A percentile compares a stretch with the other conserved stretches of the same genome.
These are phyloP conservation scores for Cerastis leucographa DNA, from an alignment of 2,888 invertebrate genomes.

Conservation along the genomic window DNA sequence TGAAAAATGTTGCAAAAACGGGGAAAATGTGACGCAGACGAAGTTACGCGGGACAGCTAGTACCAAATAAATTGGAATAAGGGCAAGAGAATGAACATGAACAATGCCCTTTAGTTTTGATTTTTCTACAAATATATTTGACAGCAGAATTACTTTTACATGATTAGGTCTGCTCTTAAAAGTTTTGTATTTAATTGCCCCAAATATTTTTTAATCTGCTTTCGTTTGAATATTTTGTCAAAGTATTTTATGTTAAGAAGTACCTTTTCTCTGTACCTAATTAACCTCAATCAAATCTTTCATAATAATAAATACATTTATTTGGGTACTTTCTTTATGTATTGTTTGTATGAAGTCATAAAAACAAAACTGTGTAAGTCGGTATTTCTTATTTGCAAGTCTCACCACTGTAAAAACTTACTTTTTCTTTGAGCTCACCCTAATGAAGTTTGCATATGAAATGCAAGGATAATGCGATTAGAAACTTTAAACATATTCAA, in stretches of 20 bases:
- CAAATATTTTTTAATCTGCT: background rate
- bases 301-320: background rate
- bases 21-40: no score
- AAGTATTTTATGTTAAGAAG: background rate
- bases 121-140: background rate
- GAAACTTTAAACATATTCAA: constrained; percentile 46
- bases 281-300: background rate
- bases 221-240: background rate
- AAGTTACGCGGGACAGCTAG: no score
- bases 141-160: background rate
- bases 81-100: no score
- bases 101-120: no score
- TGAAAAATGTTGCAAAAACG: no score
- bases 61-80: no score
- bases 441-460: constrained; percentile 51
- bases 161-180: background rate
- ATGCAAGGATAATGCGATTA: constrained; percentile 48
- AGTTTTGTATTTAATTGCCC: background rate
- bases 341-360: background rate
- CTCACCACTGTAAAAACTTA: background rate
- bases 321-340: background rate
- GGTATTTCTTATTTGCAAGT: background rate
- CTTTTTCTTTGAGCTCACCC: no score
- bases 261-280: background rate
- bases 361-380: background rate